Base-by-base conservation (phyloP, 2,888 invertebrate genomes). In the Calephelis perditalis region DNA sequence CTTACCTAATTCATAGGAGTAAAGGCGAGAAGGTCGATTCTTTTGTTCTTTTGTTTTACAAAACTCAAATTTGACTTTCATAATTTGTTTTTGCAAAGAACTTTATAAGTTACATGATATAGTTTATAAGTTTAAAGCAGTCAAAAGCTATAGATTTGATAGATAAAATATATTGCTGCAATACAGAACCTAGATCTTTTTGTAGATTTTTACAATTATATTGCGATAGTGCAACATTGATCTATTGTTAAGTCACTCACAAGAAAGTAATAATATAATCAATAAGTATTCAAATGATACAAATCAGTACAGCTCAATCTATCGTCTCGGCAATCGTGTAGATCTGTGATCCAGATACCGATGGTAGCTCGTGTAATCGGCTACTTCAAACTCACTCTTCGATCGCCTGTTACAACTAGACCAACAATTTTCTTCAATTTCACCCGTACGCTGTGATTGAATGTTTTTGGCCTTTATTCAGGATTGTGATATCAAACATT, bases 271-370 rank as follows among this genome's bases (percentile, higher is more conserved):
- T 52, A 52, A 55, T 59, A 59, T 12, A 55, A 56, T 60, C 55
- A 43, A 60, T 62, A 61, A 61, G 57, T 44, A 61, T 58, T 61
- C 59, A 60, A 60, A 62, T 61, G 62, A 63, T 61, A 68, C 57
- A 56, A 64, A 63, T 63, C 54, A 59, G 63, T 60, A 69, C 65
- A 60, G 64, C 62, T 65, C 63, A 67, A 64, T 65, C 68, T 71
- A 59, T 46, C 52, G 52, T 54, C 52, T 36, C 66, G 63, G 65
- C 63, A 65, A 70, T 78, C 78, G 78, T 79, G 80, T 77, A 74
- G 84, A 84, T 84, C 74, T 37, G 56, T 54, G 73, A 68, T 61
- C 54, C 62, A 74, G 85, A 85, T 86, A 85, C 77, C 69, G 66
- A 67, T 73, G 73, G 72, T 81, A 83, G 75, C 76, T 74, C 74